Base-by-base conservation (phyloP, 2,888 invertebrate species). In the Pristionchus mayeri region DNA sequence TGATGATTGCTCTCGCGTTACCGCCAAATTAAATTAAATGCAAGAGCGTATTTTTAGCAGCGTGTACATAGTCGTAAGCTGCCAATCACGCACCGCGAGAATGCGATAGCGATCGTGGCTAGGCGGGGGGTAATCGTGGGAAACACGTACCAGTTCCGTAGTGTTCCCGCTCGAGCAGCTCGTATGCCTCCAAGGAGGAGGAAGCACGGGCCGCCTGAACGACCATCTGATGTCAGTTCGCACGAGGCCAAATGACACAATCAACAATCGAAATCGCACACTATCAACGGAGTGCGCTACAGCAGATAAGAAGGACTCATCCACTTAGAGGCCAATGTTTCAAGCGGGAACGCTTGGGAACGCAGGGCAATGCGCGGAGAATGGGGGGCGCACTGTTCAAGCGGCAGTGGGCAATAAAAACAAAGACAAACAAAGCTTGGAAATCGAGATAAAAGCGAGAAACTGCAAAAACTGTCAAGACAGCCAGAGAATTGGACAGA, bases 211-310 rank as follows among this genome's bases (percentile, higher is more conserved):
- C 76, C 1, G 40, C 76, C 76, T 78, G 50, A 48, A 78, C 50
- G 21, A 78, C 76, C 76, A 78, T 78, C 3, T 54, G 21, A 54
- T 71, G 30, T 27, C 71, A 11, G 24, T 67, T 11, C 9, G 40
- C 40, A 71, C 44, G 24, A 18, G n/a, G 63, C 63, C 6, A 24
- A 71, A 71, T 71, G 71, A n/a, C 71, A 71, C 18, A 71, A 71
- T 71, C 44, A 71, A 71, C 40, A 9, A 18, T 40, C 71, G 18
- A 71, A 37, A 71, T 24, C 37, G 71, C 6, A 13, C 37, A n/a
- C 37, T 71, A 71, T 71, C 71, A 71, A 44, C 37, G n/a, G 40
- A 40, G 40, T 71, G 71, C 71, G 40, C 71, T 71, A 71, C 71
- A 71, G 21, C n/a, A 71, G 71, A 71, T 71, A 71, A 71, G n/a